These are phyloP conservation scores for Dermatemys mawii DNA, from an alignment of 2,113 vertebrate species.

Conservation along the genomic window DNA sequence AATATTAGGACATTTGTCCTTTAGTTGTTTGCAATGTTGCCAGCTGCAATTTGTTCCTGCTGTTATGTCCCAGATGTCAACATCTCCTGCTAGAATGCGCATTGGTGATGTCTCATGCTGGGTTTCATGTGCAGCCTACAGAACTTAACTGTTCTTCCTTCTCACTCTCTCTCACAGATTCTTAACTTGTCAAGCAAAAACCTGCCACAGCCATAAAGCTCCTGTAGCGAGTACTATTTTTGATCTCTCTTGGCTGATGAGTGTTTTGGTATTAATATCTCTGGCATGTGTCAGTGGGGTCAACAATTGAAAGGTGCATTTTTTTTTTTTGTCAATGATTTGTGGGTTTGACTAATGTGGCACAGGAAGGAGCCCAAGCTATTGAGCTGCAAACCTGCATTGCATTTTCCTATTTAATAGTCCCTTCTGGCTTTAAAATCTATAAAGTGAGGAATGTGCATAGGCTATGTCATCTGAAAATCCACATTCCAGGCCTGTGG, in stretches of 20 bases:
- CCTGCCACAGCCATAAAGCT: background rate
- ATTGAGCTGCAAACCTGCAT: background rate
- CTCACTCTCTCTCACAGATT: background rate
- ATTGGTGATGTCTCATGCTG: background rate
- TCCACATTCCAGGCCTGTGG: background rate
- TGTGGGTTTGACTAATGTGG: conserved; percentile 23
- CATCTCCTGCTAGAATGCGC: background rate
- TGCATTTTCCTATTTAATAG: rapidly evolving
- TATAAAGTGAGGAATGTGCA: background rate
- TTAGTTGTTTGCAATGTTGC: conserved; percentile 25
- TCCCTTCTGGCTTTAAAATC: background rate
- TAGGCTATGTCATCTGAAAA: background rate
- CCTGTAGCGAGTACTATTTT: background rate
- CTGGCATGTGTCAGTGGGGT: conserved; percentile 35
- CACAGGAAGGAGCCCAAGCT: background rate
- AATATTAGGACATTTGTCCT: conserved; percentile 50
- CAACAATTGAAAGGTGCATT: background rate
- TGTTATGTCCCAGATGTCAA: background rate
- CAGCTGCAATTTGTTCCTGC: background rate
- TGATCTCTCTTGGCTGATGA: conserved; percentile 18
- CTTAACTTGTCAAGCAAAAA: background rate
- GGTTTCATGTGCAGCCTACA: background rate
- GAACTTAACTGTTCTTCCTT: conserved; percentile 1
- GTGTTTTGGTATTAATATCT: conserved; percentile 32
- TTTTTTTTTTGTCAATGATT: conserved; percentile 11